phyloP scores from a whole-genome alignment of 2,888 invertebrate genomes.

The Phytoseiulus persimilis region DNA sequence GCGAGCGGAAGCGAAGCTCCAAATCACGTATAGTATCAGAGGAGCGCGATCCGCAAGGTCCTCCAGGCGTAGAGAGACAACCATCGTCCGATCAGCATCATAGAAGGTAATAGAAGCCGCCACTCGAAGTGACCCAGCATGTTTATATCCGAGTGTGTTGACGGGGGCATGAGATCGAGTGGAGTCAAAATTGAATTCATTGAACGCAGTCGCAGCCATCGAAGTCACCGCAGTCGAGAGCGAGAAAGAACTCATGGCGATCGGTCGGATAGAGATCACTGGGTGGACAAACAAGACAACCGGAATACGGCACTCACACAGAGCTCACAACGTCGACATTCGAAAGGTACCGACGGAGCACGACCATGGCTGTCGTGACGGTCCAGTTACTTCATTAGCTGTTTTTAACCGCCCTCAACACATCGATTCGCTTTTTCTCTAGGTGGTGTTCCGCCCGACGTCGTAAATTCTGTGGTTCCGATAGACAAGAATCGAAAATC shows the following conservation, averaged over 20 bases:
- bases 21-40: not conserved
- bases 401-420: no score
- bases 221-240: slow-evolving; percentile 25
- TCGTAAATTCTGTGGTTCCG: slow-evolving; percentile 38
- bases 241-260: not conserved
- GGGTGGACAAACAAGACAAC: slow-evolving; percentile 15
- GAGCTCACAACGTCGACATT: slow-evolving; percentile 38
- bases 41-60: not conserved
- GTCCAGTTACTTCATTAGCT: no score
- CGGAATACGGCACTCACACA: slow-evolving; percentile 30
- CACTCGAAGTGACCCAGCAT: no score
- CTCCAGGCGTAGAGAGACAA: not conserved
- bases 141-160: no score
- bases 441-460: slow-evolving; percentile 36
- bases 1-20: not conserved
- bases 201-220: slow-evolving; percentile 9
- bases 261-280: not conserved
- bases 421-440: not conserved
- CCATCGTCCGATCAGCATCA: not conserved
- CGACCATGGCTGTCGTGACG: not conserved
- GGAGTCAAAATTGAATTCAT: no score
- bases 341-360: not conserved
- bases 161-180: no score
- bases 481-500: slow-evolving; percentile 35
- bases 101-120: not conserved